Conservation (phyloP, 2,888 invertebrate genomes). For the Apamea epomidion region DNA sequence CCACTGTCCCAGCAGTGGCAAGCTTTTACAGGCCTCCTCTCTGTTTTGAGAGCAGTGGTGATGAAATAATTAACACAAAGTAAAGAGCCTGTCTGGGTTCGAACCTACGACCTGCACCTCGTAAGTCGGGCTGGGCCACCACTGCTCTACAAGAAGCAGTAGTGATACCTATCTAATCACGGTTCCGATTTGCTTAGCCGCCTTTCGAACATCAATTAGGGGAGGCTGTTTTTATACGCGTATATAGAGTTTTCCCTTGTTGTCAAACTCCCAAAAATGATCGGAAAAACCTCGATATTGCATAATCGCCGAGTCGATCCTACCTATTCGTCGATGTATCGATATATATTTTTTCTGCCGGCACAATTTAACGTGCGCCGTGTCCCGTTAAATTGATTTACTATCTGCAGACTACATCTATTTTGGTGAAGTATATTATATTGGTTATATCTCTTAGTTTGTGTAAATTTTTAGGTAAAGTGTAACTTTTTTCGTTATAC, state of each 20-base stretch:
- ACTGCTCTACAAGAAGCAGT: not conserved
- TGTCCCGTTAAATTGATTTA: conserved; percentile 75
- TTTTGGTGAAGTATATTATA: conserved; percentile 65
- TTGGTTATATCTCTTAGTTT: conserved; percentile 61
- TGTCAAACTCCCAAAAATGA: conserved; percentile 27
- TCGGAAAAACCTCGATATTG: conserved; percentile 21
- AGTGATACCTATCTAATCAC: not conserved
- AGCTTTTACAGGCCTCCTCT: not conserved
- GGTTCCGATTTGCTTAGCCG: not conserved
- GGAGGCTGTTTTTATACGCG: conserved; percentile 5
- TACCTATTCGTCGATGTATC: conserved; percentile 54
- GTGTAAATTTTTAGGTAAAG: conserved; percentile 53
- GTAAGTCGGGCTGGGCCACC: not conserved
- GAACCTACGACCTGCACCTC: not conserved
- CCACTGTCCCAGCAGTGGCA: too few relatives aligned
- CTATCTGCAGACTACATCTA: conserved; percentile 70
- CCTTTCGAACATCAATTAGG: not conserved
- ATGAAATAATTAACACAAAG: not conserved
- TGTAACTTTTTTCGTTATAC: conserved; percentile 40
- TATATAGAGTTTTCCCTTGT: not conserved
- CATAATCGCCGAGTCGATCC: conserved; percentile 59
- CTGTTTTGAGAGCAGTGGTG: not conserved
- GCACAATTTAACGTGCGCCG: conserved; percentile 67
- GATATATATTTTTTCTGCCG: conserved; percentile 58
- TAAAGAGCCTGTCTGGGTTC: not conserved